phyloP scores from a whole-genome alignment of 2,888 invertebrate genomes.

The Orthonychiurus folsomi region DNA sequence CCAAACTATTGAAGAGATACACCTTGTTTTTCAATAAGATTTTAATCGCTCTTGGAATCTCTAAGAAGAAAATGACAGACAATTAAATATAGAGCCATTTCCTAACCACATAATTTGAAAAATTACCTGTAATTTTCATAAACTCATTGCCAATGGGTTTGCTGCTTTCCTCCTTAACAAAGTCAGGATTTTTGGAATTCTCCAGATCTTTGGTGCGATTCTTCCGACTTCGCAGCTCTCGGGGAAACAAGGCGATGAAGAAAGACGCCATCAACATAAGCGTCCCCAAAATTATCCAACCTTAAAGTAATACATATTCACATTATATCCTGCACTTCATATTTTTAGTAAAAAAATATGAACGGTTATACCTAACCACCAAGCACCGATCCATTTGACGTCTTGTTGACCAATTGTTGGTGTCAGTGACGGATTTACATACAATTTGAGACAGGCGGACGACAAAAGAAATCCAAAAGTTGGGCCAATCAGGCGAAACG shows the following conservation, averaged over 20 bases:
- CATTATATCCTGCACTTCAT: not conserved
- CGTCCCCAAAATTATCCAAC: slow-evolving; percentile 25
- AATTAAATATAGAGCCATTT: not conserved
- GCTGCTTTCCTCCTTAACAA: slow-evolving; percentile 1
- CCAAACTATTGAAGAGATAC: slow-evolving; percentile 46
- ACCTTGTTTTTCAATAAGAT: slow-evolving; percentile 45
- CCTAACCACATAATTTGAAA: too few species aligned
- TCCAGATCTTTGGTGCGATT: slow-evolving; percentile 10
- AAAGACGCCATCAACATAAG: slow-evolving; percentile 54
- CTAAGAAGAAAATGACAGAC: slow-evolving; percentile 32
- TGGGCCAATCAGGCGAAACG: slow-evolving; percentile 43
- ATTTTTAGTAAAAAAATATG: slow-evolving; percentile 8
- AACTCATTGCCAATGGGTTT: slow-evolving; percentile 21
- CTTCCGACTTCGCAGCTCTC: slow-evolving; percentile 49
- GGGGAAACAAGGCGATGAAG: slow-evolving; percentile 59
- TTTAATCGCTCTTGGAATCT: slow-evolving; percentile 41
- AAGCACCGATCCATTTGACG: slow-evolving; percentile 51
- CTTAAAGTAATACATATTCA: too few species aligned
- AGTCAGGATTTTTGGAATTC: slow-evolving; percentile 8
- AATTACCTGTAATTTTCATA: slow-evolving; percentile 35
- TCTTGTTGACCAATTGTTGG: slow-evolving; percentile 44
- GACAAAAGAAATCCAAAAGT: slow-evolving; percentile 43
- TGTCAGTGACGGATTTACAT: slow-evolving; percentile 41
- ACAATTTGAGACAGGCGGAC: slow-evolving; percentile 42
- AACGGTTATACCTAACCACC: slow-evolving; percentile 50